Percentiles rank a stretch among this genome's conserved stretches.
Conservation (phyloP, 2,888 invertebrate species). For the Scelioninae gen. 1 region DNA sequence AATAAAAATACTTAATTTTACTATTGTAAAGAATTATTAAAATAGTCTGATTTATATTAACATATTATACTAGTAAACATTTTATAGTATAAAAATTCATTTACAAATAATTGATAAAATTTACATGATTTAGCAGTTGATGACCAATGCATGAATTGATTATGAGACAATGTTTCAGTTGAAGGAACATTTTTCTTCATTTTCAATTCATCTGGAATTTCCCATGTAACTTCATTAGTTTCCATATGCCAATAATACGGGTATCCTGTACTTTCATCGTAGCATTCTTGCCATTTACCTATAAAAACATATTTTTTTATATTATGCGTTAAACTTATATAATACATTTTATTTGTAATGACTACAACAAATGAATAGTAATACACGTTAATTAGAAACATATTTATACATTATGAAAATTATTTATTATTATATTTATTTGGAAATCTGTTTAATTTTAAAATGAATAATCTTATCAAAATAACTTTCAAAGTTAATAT, state of each 20-base stretch:
- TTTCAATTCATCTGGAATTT: constrained; percentile 85
- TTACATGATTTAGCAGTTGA: constrained; percentile 75
- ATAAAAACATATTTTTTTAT: neutral
- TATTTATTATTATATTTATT: too few relatives aligned
- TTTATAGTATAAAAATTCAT: neutral
- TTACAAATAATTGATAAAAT: neutral
- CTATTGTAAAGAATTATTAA: too few relatives aligned
- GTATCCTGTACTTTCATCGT: constrained; percentile 87
- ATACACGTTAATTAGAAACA: too few relatives aligned
- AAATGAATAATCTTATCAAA: too few relatives aligned
- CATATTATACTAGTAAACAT: neutral
- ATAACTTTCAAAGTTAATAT: too few relatives aligned
- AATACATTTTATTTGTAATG: neutral
- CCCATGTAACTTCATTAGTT: constrained; percentile 88
- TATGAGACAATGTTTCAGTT: constrained; percentile 66
- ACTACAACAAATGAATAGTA: too few relatives aligned
- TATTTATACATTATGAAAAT: too few relatives aligned
- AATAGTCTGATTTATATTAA: too few relatives aligned
- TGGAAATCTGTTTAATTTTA: too few relatives aligned
- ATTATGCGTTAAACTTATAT: neutral
- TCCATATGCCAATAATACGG: constrained; percentile 88
- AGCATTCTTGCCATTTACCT: constrained; percentile 87
- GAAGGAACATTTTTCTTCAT: constrained; percentile 73
- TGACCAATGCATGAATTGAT: constrained; percentile 75
- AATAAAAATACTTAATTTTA: too few relatives aligned